Evolutionary conservation across 2,797 vertebrate species (phyloP), one percentile per base, ranked within the genome.

Genomic region (Staurois parvus): DNA sequence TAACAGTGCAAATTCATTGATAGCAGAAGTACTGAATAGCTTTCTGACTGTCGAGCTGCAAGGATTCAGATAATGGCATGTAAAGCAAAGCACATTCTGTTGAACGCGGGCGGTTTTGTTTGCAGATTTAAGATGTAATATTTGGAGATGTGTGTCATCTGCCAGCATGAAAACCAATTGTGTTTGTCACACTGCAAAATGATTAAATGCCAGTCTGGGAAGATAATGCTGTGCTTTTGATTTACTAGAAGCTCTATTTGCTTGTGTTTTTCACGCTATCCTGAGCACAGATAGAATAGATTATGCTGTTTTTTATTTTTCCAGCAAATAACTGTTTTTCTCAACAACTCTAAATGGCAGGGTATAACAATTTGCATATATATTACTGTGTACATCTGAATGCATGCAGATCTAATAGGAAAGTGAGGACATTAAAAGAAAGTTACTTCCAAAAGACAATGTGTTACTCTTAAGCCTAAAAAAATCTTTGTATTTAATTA

Each of bases 111-210:
- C 69, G 69, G 85, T 83, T 87, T 66, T 74, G 48, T 87, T 86
- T 90, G 75, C 79, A 88, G 83, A 64, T 83, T 80, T 72, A 26
- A 79, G 80, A 89, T 84, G 79, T 32, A 83, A 83, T 72, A 34
- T 77, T 77, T 87, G 81, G 85, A 86, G 79, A 77, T 15, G 52
- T 40, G 52, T 87, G 56, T 85, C 84, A 79, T 72, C 84, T 21
- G 81, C 81, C 83, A 89, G 84, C 45, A 88, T 75, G 72, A 88
- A 89, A 89, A 85, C 45, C 85, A 88, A 84, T 82, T 80, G 84
- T 78, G 83, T 87, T 76, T 87, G 72, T 87, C 87, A 88, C 4
- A 56, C 72, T 89, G 64, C 78, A 76, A 81, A 85, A 62, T 85
- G 87, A 89, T 45, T 81, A 88, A 88, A 62, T 40, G 76, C 83